Evolutionary conservation across 2,888 invertebrate species (phyloP).

Genomic region (Agrenia bidenticulata): DNA sequence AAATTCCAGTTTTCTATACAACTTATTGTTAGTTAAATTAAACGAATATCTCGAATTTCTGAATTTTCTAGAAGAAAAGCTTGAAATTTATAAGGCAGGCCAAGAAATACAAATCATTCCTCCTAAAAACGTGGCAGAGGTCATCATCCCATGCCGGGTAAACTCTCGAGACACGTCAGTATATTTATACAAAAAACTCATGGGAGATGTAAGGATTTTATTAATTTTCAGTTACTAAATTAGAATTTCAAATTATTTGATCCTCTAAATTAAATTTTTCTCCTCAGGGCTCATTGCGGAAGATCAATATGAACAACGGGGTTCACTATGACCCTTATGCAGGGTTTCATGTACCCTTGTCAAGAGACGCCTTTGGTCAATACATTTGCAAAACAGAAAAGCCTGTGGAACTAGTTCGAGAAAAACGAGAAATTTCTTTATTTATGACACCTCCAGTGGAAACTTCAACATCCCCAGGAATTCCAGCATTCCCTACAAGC

Average conservation of each 20-base stretch:
- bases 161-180: slow-evolving; percentile 29
- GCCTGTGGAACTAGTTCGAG: neutral
- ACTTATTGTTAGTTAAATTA: no score
- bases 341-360: slow-evolving; percentile 31
- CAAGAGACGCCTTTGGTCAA: slow-evolving; percentile 31
- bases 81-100: slow-evolving; percentile 28
- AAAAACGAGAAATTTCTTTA: slow-evolving; percentile 1
- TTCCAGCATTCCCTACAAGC: slow-evolving; percentile 32
- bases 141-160: slow-evolving; percentile 38
- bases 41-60: neutral
- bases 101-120: slow-evolving; percentile 31
- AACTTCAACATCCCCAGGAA: slow-evolving; percentile 25
- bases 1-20: no score
- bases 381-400: slow-evolving; percentile 38
- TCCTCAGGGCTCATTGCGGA: slow-evolving; percentile 29
- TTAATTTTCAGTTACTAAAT: neutral
- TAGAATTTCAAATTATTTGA: neutral
- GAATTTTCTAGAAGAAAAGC: slow-evolving; percentile 29
- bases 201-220: slow-evolving; percentile 34
- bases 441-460: neutral
- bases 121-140: slow-evolving; percentile 30
- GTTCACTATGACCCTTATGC: slow-evolving; percentile 36
- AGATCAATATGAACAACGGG: slow-evolving; percentile 16
- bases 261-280: no score
- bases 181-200: slow-evolving; percentile 31